Conservation (phyloP, 1,140 invertebrate species). For the Macrobrachium nipponense region DNA sequence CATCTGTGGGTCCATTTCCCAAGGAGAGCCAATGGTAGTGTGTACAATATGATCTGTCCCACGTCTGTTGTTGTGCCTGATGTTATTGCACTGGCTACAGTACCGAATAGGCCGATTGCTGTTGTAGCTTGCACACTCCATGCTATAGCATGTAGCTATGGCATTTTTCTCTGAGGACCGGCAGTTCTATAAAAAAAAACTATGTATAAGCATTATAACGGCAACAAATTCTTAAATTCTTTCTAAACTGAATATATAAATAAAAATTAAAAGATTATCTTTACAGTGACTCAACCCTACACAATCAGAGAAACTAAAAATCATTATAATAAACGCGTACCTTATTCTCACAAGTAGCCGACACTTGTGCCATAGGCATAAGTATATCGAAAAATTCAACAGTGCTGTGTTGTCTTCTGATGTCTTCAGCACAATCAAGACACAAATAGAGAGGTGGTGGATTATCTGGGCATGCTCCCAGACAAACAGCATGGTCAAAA, state of each 20-base stretch:
- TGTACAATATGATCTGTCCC: slow-evolving; percentile 92
- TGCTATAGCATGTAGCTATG: slow-evolving; percentile 95
- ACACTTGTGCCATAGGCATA: slow-evolving; percentile 94
- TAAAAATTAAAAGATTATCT: too few relatives aligned
- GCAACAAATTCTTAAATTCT: too few relatives aligned
- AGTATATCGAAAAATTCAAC: slow-evolving; percentile 84
- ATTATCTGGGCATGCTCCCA: slow-evolving; percentile 77
- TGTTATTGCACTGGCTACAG: slow-evolving; percentile 90
- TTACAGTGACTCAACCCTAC: not conserved
- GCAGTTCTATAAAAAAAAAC: slow-evolving; percentile 81
- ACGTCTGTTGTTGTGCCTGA: slow-evolving; percentile 85
- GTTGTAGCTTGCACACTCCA: slow-evolving; percentile 96
- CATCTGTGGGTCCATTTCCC: slow-evolving; percentile 89
- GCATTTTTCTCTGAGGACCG: slow-evolving; percentile 92
- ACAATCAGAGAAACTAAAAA: slow-evolving; percentile 19
- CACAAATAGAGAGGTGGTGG: slow-evolving; percentile 96
- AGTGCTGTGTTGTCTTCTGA: slow-evolving; percentile 70
- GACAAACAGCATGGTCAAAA: slow-evolving; percentile 83
- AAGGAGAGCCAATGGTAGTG: slow-evolving; percentile 84
- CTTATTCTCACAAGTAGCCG: slow-evolving; percentile 97
- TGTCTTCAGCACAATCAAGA: slow-evolving; percentile 94
- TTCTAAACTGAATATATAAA: too few relatives aligned
- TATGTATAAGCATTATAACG: slow-evolving; percentile 31
- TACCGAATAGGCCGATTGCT: slow-evolving; percentile 95
- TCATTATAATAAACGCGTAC: slow-evolving; percentile 70